These are phyloP conservation scores for Drosophila varians DNA, from an alignment of 1,140 invertebrate genomes.

Conservation along the genomic window DNA sequence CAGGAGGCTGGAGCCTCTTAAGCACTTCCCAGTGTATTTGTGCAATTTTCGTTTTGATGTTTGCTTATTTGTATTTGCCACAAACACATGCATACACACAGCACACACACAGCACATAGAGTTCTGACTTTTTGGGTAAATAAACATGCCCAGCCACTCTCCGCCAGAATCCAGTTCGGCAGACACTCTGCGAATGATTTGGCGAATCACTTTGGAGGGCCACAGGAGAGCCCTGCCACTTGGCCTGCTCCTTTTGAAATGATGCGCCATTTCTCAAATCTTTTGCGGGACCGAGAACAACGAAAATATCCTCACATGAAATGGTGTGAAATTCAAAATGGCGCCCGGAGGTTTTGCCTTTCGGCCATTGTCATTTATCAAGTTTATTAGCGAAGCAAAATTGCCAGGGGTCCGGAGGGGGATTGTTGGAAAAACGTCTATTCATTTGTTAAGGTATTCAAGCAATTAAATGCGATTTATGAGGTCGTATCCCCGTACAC, in stretches of 20 bases:
- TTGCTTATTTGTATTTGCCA: slow-evolving; percentile 67
- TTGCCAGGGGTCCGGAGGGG: slow-evolving; percentile 13
- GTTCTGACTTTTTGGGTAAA: slow-evolving; percentile 69
- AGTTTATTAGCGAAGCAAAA: slow-evolving; percentile 70
- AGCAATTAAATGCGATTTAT: slow-evolving; percentile 58
- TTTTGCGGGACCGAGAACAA: slow-evolving; percentile 25
- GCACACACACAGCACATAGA: slow-evolving; percentile 55
- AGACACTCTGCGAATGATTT: slow-evolving; percentile 44
- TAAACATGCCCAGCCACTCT: slow-evolving; percentile 31
- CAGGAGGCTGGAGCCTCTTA: background rate
- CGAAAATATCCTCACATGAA: slow-evolving; percentile 50
- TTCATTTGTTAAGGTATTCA: slow-evolving; percentile 56
- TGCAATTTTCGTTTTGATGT: slow-evolving; percentile 66
- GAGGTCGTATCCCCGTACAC: slow-evolving; percentile 9
- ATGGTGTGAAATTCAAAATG: slow-evolving; percentile 80
- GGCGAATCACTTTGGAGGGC: slow-evolving; percentile 57
- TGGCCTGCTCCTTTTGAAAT: slow-evolving; percentile 57
- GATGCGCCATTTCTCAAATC: slow-evolving; percentile 77
- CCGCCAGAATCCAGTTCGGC: background rate
- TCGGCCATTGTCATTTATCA: slow-evolving; percentile 70
- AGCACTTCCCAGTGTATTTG: slow-evolving; percentile 28
- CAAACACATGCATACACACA: slow-evolving; percentile 64
- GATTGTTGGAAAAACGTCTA: slow-evolving; percentile 19
- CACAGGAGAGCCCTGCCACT: slow-evolving; percentile 62
- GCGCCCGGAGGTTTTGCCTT: slow-evolving; percentile 36